Percentiles rank a stretch among this genome's conserved stretches.
phyloP scores from a whole-genome alignment of 1,140 invertebrate genomes.

The Pachypeltis micranthus region DNA sequence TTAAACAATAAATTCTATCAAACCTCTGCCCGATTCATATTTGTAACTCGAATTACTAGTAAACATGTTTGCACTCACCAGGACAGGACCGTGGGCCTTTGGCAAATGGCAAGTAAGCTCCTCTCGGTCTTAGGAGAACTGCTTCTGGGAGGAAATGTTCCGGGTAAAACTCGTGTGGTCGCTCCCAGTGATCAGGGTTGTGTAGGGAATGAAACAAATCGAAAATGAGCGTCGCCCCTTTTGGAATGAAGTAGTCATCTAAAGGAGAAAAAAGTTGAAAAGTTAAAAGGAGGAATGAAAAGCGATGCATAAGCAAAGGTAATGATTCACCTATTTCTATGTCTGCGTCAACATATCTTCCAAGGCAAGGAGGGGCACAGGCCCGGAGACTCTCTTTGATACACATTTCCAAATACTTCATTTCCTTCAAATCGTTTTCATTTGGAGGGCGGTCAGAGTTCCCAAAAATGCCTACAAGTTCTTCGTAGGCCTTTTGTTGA shows the following conservation, averaged over 20 bases:
- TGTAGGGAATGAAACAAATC: neutral
- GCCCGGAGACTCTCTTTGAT: slow-evolving; percentile 49
- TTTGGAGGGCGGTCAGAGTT: slow-evolving; percentile 52
- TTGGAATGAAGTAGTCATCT: neutral
- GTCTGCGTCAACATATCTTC: neutral
- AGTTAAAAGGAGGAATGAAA: too few relatives aligned
- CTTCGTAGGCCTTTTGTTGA: neutral
- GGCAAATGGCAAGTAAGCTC: slow-evolving; percentile 39
- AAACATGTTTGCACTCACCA: too few relatives aligned
- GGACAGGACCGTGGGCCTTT: slow-evolving; percentile 40
- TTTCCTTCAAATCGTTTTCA: slow-evolving; percentile 43
- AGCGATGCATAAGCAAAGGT: too few relatives aligned
- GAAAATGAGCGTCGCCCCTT: neutral
- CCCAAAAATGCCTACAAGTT: slow-evolving; percentile 37
- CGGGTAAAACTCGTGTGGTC: slow-evolving; percentile 43
- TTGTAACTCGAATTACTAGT: too few relatives aligned
- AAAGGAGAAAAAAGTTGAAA: too few relatives aligned
- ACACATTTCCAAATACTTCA: slow-evolving; percentile 50
- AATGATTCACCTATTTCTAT: neutral
- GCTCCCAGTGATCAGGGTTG: slow-evolving; percentile 38
- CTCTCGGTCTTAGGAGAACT: slow-evolving; percentile 28
- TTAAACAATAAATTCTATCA: too few relatives aligned
- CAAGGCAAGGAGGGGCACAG: slow-evolving; percentile 26
- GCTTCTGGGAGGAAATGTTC: slow-evolving; percentile 43
- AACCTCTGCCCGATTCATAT: too few relatives aligned